Conservation (phyloP, 23 tunicate genomes). For the Trididemnum clinides region DNA sequence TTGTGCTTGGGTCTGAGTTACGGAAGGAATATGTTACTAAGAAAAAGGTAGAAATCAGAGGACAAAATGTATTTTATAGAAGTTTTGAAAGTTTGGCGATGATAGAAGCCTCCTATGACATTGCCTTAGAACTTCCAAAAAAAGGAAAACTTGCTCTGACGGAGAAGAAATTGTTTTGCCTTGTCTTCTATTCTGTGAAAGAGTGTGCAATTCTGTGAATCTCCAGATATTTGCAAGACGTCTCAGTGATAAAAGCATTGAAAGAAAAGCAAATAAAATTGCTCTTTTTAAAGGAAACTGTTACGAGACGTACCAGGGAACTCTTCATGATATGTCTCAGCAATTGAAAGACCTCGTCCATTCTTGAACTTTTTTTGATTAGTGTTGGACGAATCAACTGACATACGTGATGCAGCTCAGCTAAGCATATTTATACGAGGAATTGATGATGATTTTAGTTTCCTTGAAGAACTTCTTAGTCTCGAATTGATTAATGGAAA, state of each 20-base stretch:
- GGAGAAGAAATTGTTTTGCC: neutral
- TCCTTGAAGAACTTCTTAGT: neutral
- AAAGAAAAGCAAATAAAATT: no score
- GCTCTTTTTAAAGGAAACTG: no score
- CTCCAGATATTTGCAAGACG: neutral
- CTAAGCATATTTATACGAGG: neutral
- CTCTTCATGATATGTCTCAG: no score
- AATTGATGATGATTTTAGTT: neutral
- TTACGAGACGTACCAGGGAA: no score
- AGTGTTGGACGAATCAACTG: no score
- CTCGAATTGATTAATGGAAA: neutral
- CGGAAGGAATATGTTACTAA: neutral
- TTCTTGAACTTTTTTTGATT: no score
- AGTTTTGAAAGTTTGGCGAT: neutral
- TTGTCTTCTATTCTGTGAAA: no score
- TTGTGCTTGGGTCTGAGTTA: conserved; percentile 15
- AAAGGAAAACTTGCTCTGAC: neutral
- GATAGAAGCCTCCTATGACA: neutral
- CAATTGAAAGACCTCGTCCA: no score
- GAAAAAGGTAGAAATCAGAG: neutral
- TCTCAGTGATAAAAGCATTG: neutral
- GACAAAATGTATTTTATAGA: no score
- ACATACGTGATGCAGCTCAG: neutral
- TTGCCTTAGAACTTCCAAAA: neutral
- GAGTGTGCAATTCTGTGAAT: no score